Base-by-base conservation (phyloP, 2,888 invertebrate species). In the Lapara coniferarum region DNA sequence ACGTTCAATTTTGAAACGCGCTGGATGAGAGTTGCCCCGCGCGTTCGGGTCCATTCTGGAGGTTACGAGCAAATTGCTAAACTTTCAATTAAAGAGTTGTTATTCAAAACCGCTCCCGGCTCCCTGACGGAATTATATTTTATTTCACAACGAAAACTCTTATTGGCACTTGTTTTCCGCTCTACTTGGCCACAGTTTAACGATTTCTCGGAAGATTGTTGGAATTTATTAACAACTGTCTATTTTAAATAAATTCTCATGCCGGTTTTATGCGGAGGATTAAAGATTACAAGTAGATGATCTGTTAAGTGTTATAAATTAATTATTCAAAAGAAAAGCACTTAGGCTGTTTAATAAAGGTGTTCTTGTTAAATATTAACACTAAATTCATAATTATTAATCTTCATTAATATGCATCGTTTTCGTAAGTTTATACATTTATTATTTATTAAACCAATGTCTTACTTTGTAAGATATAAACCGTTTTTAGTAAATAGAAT, bases 81-180 rank as follows among this genome's bases (percentile, higher is more conserved):
- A 93, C 93, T 93, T 93, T 93, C 93, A 92, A 93, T 93, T 93
- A 93, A 93, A 93, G 93, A 93, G 93, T 92, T 93, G 93, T 92
- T 93, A 92, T 90, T 92, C 90, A 90, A 91, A 91, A 66, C 93
- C 90, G 89, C 92, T 88, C 83, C 79, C 86, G 81, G 88, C 85
- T 88, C 83, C 87, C 86, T 86, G 82, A 83, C 80, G 87, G 82
- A 89, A 91, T 93, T 91, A 91, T 92, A 88, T 92, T 91, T 91
- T 92, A 92, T 92, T 90, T 88, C 84, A 81, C 86, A 87, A 86
- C 83, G 87, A 83, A 86, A 87, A 84, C 86, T 89, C 88, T 85
- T 85, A 88, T 86, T 85, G 87, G 84, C 87, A 85, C 87, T 91
- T 89, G 86, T 90, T 90, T 88, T 82, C 77, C 81, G 82, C 82